phyloP scores from a whole-genome alignment of 1,140 invertebrate species.

The Hylaeus volcanicus region DNA sequence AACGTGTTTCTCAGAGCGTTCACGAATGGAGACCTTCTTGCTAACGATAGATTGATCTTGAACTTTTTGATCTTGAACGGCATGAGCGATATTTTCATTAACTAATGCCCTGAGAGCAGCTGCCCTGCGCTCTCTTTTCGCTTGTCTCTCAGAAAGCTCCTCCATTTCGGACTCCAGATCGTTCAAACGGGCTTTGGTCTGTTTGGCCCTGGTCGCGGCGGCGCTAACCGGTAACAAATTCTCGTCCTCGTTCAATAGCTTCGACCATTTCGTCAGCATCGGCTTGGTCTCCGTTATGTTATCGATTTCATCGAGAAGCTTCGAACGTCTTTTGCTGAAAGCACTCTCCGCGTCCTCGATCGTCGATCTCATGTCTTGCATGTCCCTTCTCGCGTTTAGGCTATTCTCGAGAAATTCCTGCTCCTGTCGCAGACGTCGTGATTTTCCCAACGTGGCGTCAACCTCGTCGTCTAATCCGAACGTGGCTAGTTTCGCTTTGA shows the following conservation, averaged over 20 bases:
- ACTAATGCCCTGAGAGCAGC: slow-evolving; percentile 77
- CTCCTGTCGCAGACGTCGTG: slow-evolving; percentile 3
- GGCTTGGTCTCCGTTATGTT: slow-evolving; percentile 79
- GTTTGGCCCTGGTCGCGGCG: slow-evolving; percentile 74
- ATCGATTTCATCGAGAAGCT: slow-evolving; percentile 77
- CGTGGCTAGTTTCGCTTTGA: slow-evolving; percentile 68
- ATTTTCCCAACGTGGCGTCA: slow-evolving; percentile 4
- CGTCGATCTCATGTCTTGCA: slow-evolving; percentile 27
- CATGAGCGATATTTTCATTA: slow-evolving; percentile 70
- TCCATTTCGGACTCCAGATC: slow-evolving; percentile 81
- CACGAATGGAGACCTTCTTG: slow-evolving; percentile 63
- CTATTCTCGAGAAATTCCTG: slow-evolving; percentile 35
- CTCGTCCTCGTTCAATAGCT: slow-evolving; percentile 67
- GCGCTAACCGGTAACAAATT: slow-evolving; percentile 53
- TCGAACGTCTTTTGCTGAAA: slow-evolving; percentile 69
- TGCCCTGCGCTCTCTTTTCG: slow-evolving; percentile 76
- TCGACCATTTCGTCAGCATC: slow-evolving; percentile 72
- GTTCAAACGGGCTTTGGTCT: slow-evolving; percentile 76
- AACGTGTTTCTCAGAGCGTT: slow-evolving; percentile 71
- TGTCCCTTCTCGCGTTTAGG: slow-evolving; percentile 13
- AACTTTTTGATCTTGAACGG: slow-evolving; percentile 28
- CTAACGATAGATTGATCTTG: slow-evolving; percentile 43
- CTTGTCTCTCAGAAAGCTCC: slow-evolving; percentile 78
- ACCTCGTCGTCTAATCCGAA: slow-evolving; percentile 61
- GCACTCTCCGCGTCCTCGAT: slow-evolving; percentile 68